Conservation (phyloP, 2,797 vertebrate genomes). For the Sphenodon punctatus region DNA sequence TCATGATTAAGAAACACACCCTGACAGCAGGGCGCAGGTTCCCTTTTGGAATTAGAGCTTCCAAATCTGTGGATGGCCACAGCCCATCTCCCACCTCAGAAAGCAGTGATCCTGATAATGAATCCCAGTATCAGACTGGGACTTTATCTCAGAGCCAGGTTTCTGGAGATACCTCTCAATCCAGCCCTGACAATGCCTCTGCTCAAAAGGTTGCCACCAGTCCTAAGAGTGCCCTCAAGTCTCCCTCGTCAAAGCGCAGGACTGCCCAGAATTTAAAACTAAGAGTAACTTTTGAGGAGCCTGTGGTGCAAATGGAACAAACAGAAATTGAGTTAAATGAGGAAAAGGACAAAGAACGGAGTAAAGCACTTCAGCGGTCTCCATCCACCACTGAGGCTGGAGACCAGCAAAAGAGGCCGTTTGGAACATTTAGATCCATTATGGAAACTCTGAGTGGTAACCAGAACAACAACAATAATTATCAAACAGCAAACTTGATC, state of each 20-base stretch:
- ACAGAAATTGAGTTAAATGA: constrained; percentile 71
- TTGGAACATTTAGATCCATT: constrained; percentile 93
- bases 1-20: constrained; percentile 85
- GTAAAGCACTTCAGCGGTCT: constrained; percentile 70
- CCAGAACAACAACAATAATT: constrained; percentile 91
- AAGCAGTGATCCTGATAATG: constrained; percentile 84
- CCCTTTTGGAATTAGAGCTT: constrained; percentile 82
- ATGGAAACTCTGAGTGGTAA: constrained; percentile 96
- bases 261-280: constrained; percentile 94
- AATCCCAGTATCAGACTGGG: constrained; percentile 69
- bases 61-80: constrained; percentile 86
- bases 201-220: constrained; percentile 89
- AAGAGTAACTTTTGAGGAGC: constrained; percentile 96
- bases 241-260: constrained; percentile 93
- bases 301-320: constrained; percentile 86
- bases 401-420: constrained; percentile 85
- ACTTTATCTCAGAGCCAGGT: constrained; percentile 52
- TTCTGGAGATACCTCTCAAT: constrained; percentile 64
- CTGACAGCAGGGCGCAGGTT: constrained; percentile 82
- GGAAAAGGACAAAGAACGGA: constrained; percentile 79
- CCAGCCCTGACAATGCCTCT: constrained; percentile 59
- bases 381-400: constrained; percentile 72
- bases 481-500: constrained; percentile 67
- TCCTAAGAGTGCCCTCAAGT: constrained; percentile 98
- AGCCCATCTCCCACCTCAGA: constrained; percentile 90